Base-by-base conservation (phyloP, 2,797 vertebrate genomes). In the Tokudaia tokunoshimensis region DNA sequence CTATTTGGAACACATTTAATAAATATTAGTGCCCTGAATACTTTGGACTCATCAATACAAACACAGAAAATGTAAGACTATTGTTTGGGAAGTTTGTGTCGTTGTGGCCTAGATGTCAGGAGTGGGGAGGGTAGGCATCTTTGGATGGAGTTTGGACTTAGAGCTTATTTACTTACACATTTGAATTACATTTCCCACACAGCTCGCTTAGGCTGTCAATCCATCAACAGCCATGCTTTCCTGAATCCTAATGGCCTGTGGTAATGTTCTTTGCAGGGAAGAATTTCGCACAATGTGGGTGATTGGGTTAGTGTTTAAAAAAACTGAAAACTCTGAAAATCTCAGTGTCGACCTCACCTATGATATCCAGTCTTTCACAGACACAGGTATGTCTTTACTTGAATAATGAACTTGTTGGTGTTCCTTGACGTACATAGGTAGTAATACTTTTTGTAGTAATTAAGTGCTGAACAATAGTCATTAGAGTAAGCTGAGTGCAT, bases 271-370 rank as follows among this genome's bases (percentile, higher is more conserved):
- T 98, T 98, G 1, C 97, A 99, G 99, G 98, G 99, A 99, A 96
- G 99, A 99, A 96, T 99, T 99, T 94, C 99, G 98, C 97, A 99
- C 99, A 2, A 99, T 99, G 99, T 99, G 99, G 99, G 99, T 99
- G 95, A 99, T 99, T 96, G 99, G 99, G 70, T 98, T 99, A 94
- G 98, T 99, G 93, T 99, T 99, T 76, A 99, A 99, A 98, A 99
- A 99, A 98, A 99, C 99, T 0, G 99, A 99, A 94, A 99, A 98
- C 72, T 99, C 99, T n/a, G 99, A 99, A 98, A 99, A 99, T 90
- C 98, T 99, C 88, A 99, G 99, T 96, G 99, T 99, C 75, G 99
- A 99, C 97, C 98, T 99, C 92, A 99, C 99, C 22, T 99, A 98
- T 1, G 99, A 99, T 96, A 99, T 99, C 98, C 98, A 99, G 98